Percentiles rank a stretch among this genome's conserved stretches.
These are phyloP conservation scores for Dipus sagitta DNA, from an alignment of 2,797 vertebrate species.

Conservation along the genomic window DNA sequence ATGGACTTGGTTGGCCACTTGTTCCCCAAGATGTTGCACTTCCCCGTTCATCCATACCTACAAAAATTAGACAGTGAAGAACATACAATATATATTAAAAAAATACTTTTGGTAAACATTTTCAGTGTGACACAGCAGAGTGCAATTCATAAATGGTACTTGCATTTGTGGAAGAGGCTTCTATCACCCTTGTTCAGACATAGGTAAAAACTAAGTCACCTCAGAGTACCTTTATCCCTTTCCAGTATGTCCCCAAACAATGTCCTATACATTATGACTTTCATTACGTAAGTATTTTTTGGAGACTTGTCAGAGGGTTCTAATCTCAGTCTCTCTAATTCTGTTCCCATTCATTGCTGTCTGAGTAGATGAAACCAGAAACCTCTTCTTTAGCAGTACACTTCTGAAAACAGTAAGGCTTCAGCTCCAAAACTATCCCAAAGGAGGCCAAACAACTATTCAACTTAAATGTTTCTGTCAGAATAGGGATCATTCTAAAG, in stretches of 20 bases:
- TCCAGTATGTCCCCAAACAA: neutral
- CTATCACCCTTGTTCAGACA: conserved; percentile 10
- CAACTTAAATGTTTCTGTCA: conserved; percentile 39
- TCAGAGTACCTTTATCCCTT: neutral
- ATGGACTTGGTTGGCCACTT: conserved; percentile 95
- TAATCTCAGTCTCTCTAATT: conserved; percentile 7
- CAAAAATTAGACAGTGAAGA: conserved; percentile 82
- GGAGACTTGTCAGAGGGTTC: neutral
- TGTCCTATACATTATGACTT: neutral
- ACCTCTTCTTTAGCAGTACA: neutral
- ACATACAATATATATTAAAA: conserved; percentile 46
- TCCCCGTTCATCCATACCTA: conserved; percentile 97
- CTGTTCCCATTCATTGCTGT: neutral
- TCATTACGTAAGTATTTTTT: conserved; percentile 9
- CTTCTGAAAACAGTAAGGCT: conserved; percentile 50
- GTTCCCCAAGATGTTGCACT: conserved; percentile 95
- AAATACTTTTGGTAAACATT: neutral
- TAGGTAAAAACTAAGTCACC: conserved; percentile 26
- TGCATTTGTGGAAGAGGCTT: neutral
- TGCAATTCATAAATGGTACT: neutral
- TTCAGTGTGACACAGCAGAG: neutral
- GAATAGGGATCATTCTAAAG: conserved; percentile 30
- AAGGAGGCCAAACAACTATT: conserved; percentile 2
- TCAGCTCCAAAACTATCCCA: conserved; percentile 27
- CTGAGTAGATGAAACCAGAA: neutral